Base-by-base conservation (phyloP, 2,113 vertebrate species). In the Myodes glareolus region DNA sequence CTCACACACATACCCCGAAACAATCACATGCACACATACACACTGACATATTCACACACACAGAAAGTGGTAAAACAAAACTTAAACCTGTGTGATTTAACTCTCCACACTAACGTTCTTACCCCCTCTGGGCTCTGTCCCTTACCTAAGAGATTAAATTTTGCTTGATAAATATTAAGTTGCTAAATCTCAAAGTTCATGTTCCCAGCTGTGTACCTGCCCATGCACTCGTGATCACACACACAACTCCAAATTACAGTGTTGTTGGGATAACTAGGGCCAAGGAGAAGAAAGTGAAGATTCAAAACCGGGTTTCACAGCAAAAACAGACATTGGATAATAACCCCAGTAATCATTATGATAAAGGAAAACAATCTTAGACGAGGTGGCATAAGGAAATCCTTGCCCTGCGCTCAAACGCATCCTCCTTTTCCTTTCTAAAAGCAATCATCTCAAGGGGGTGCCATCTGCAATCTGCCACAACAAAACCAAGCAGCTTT, bases 381-480 rank as follows among this genome's bases (percentile, higher is more conserved):
- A n/a, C 78, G 70, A 91, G 72, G 86, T 94, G 42, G 73, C 19
- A 63, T 1, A 70, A 73, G 68, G 33, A 85, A 88, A 90, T 85
- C 75, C 76, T 47, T 58, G 76, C 47, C 25, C 86, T 92, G 25
- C 27, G n/a, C 85, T 96, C 89, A 92, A 95, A 97, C 39, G n/a
- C 25, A 86, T 63, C 76, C 94, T 94, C 63, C 65, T 96, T 95
- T 97, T 78, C 72, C 89, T 95, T 97, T 87, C 95, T 91, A 68
- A 94, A 96, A 96, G 90, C 89, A 91, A 95, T 97, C 94, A 93
- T 84, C 96, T 81, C 92, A 87, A 94, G 89, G 95, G 96, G 89
- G 91, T 76, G 92, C 93, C 91, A 89, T 73, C 96, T 97, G 14
- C 92, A 93, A 94, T 93, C 84, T 85, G 88, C 73, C 73, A 80